Conservation (phyloP, 2,113 vertebrate genomes). For the Hipposideros armiger region DNA sequence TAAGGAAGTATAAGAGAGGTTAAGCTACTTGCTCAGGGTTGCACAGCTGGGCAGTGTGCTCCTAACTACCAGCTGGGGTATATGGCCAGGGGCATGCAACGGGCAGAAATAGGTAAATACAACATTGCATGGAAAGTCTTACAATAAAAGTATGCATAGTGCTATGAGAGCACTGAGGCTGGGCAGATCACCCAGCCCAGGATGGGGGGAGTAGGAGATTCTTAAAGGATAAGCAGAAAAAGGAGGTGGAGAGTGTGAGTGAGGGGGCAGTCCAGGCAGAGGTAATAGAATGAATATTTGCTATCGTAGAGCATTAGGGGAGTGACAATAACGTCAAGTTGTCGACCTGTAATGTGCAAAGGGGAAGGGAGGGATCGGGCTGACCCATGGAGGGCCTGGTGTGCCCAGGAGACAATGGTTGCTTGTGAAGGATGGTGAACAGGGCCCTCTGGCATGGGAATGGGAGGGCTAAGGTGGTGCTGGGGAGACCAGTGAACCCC, state of each 20-base stretch:
- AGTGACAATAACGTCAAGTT: not conserved
- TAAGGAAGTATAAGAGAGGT: not conserved
- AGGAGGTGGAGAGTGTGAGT: not conserved
- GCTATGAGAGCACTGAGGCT: not conserved
- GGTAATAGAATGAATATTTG: not conserved
- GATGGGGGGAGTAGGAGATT: rapidly evolving
- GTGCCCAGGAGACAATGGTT: not conserved
- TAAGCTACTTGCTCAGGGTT: not conserved
- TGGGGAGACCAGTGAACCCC: not conserved
- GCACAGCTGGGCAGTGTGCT: not conserved
- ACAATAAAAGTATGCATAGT: not conserved
- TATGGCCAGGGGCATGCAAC: not conserved
- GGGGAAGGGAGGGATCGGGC: no score
- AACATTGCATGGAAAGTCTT: not conserved
- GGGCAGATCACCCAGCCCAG: not conserved
- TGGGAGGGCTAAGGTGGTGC: not conserved
- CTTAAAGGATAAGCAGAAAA: not conserved
- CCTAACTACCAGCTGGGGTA: not conserved
- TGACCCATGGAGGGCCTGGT: rapidly evolving
- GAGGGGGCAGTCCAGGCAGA: not conserved
- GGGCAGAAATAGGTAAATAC: not conserved
- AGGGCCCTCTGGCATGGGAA: not conserved
- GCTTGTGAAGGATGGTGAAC: not conserved
- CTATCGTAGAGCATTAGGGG: not conserved
- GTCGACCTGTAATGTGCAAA: not conserved